Conservation (phyloP, 2,797 vertebrate species). For the Pteropus rufus region DNA sequence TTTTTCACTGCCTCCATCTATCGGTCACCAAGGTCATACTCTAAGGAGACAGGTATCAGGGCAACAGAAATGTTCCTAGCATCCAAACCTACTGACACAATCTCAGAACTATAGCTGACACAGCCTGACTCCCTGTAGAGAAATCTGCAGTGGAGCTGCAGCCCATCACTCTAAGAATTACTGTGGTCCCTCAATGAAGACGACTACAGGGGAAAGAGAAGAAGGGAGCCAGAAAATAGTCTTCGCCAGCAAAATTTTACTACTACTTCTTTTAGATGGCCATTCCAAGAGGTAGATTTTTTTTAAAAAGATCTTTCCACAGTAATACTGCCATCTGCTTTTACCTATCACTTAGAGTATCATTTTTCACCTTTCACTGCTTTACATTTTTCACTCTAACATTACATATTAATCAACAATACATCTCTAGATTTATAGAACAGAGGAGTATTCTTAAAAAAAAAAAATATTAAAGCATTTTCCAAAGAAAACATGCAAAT, state of each 20-base stretch:
- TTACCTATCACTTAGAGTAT: background rate
- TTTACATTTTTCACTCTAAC: background rate
- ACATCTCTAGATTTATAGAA: background rate
- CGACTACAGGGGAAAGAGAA: conserved; percentile 54
- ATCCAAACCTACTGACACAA: conserved; percentile 71
- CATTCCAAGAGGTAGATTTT: background rate
- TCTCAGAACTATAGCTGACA: conserved; percentile 78
- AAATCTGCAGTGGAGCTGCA: conserved; percentile 73
- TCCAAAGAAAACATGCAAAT: background rate
- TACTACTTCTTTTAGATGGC: conserved; percentile 31
- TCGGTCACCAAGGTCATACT: conserved; percentile 77
- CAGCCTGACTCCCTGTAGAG: conserved; percentile 70
- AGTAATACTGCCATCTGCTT: background rate
- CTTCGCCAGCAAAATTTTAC: conserved; percentile 12
- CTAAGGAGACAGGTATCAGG: conserved; percentile 71
- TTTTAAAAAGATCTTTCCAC: background rate
- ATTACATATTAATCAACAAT: background rate
- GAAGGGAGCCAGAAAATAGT: background rate
- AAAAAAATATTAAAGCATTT: background rate
- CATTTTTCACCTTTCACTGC: background rate
- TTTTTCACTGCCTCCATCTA: conserved; percentile 56
- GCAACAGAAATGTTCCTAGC: conserved; percentile 72
- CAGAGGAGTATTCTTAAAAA: background rate
- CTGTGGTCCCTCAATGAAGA: conserved; percentile 66
- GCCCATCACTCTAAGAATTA: conserved; percentile 79